Conservation (phyloP, 2,797 vertebrate species). For the Stomatorhinus walkeri region DNA sequence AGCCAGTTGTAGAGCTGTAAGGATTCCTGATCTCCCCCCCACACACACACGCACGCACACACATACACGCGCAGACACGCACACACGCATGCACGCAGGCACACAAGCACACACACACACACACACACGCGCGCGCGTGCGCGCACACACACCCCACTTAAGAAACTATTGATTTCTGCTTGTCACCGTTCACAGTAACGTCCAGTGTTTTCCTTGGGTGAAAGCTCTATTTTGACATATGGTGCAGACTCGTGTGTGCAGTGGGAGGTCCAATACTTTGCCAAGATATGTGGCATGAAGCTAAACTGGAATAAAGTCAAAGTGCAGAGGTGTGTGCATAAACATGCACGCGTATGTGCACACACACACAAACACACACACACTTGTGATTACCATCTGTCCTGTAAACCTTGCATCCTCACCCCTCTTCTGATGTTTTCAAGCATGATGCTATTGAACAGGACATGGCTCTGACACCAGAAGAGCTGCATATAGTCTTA, state of each 20-base stretch:
- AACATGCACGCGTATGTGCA: neutral
- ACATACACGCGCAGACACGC: neutral
- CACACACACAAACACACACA: neutral
- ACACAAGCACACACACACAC: no score
- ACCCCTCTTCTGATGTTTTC: neutral
- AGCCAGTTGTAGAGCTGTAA: neutral
- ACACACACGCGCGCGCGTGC: no score
- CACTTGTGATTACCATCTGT: neutral
- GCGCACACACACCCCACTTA: slow-evolving; percentile 22
- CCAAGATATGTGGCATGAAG: slow-evolving; percentile 63
- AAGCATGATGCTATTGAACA: neutral
- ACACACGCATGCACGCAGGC: neutral
- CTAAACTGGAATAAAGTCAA: slow-evolving; percentile 65
- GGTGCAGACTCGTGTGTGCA: slow-evolving; percentile 51
- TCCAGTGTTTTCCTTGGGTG: slow-evolving; percentile 63
- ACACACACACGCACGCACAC: no score
- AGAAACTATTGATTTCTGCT: slow-evolving; percentile 43
- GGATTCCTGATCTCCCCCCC: neutral
- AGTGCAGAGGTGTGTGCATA: slow-evolving; percentile 29
- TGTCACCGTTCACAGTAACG: slow-evolving; percentile 46
- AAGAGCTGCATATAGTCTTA: slow-evolving; percentile 29
- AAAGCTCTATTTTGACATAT: slow-evolving; percentile 61
- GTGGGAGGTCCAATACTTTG: slow-evolving; percentile 53
- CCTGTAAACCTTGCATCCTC: neutral
- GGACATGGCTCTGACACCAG: slow-evolving; percentile 14